Evolutionary conservation across 2,113 vertebrate genomes (phyloP).

Genomic region (Oreocharis arfaki): DNA sequence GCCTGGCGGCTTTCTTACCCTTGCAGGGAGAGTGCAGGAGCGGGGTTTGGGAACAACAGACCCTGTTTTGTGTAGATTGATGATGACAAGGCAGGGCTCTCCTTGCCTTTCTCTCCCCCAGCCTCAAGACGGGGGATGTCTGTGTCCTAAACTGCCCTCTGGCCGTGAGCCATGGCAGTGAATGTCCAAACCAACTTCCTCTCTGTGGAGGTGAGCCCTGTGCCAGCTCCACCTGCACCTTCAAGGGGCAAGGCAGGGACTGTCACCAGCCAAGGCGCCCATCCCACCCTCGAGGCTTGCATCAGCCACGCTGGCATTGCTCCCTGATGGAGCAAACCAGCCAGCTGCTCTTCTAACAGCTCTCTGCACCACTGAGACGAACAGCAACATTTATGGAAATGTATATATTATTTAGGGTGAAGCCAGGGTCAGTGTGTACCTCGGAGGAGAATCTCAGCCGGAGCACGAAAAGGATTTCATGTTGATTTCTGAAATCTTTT

Average conservation of each 20-base stretch:
- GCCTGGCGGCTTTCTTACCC: not conserved
- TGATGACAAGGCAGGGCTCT: not conserved
- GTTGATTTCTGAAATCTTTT: slow-evolving; percentile 11
- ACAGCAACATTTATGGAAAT: not conserved
- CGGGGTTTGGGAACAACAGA: fast-evolving
- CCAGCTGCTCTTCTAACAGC: not conserved
- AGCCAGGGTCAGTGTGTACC: not conserved
- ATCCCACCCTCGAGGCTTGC: not conserved
- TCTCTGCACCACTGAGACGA: not conserved
- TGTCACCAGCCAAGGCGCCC: fast-evolving
- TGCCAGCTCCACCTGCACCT: not conserved
- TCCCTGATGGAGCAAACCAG: not conserved
- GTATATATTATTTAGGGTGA: slow-evolving; percentile 7
- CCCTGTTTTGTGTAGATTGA: fast-evolving
- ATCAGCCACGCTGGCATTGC: not conserved
- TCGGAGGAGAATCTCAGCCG: not conserved
- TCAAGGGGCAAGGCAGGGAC: not conserved
- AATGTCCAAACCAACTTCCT: not conserved
- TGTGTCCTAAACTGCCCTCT: not conserved
- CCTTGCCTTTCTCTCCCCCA: not conserved
- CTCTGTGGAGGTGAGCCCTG: not conserved
- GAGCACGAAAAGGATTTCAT: not conserved
- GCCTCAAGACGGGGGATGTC: not conserved
- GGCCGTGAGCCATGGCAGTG: fast-evolving
- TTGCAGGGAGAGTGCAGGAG: not conserved